A percentile compares a stretch with the other conserved stretches of the same genome.
These are phyloP conservation scores for Pelosia muscerda DNA, from an alignment of 2,888 invertebrate genomes.

Conservation along the genomic window DNA sequence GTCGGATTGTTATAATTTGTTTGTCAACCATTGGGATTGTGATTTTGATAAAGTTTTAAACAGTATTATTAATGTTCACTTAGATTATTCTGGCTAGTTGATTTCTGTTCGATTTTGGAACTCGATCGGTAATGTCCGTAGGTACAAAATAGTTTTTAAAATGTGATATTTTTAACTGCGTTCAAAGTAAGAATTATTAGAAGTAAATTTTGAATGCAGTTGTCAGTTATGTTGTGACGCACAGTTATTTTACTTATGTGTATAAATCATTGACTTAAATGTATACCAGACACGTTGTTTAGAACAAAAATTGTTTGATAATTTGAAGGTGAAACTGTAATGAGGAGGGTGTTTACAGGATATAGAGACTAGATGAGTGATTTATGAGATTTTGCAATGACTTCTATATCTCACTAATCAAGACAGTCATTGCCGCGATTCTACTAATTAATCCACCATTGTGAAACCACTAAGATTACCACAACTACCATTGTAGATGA, in stretches of 20 bases:
- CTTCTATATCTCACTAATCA: too few relatives aligned
- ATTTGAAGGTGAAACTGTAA: too few relatives aligned
- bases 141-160: slow-evolving; percentile 13
- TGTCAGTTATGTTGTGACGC: slow-evolving; percentile 20
- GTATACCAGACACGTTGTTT: background rate
- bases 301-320: background rate
- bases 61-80: slow-evolving; percentile 67
- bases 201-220: slow-evolving; percentile 23
- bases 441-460: too few relatives aligned
- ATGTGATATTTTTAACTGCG: slow-evolving; percentile 34
- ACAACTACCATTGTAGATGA: too few relatives aligned
- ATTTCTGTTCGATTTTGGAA: slow-evolving; percentile 36
- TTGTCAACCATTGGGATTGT: slow-evolving; percentile 39
- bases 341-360: too few relatives aligned
- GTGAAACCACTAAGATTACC: too few relatives aligned
- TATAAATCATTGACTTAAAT: slow-evolving; percentile 15
- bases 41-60: slow-evolving; percentile 63
- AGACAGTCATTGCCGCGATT: too few relatives aligned
- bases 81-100: slow-evolving; percentile 39
- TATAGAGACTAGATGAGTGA: too few relatives aligned
- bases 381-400: too few relatives aligned
- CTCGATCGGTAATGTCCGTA: slow-evolving; percentile 47
- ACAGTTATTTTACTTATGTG: slow-evolving; percentile 34
- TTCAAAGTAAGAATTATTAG: slow-evolving; percentile 29
- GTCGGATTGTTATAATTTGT: slow-evolving; percentile 39